Evolutionary conservation across 1,140 invertebrate species (phyloP).

Genomic region (Apis dorsata): DNA sequence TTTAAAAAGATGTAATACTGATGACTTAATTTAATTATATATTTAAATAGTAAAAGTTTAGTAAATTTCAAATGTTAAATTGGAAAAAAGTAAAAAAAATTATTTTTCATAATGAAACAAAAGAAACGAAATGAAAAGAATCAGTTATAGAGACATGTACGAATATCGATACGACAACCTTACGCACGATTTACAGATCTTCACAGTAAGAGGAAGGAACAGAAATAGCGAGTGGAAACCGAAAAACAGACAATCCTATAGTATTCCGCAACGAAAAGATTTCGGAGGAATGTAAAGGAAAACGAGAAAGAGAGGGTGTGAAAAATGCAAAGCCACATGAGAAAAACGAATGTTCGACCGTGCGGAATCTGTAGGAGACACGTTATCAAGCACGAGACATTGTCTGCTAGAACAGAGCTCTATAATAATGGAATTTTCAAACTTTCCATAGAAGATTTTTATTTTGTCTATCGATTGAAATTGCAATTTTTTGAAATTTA

Average conservation of each 20-base stretch:
- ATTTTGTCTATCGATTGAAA: not conserved
- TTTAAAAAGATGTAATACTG: no score
- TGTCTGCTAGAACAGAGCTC: constrained; percentile 10
- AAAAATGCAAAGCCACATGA: constrained; percentile 59
- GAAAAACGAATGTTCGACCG: constrained; percentile 60
- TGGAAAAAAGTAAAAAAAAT: not conserved
- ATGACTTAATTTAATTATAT: no score
- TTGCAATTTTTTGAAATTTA: not conserved
- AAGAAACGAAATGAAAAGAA: not conserved
- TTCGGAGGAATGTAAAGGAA: not conserved
- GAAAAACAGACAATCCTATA: constrained; percentile 36
- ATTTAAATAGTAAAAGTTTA: no score
- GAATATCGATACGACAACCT: constrained; percentile 4
- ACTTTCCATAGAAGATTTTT: no score
- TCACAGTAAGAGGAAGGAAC: not conserved
- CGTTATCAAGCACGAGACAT: constrained; percentile 40
- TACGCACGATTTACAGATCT: constrained; percentile 47
- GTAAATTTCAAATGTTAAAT: not conserved
- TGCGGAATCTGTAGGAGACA: constrained; percentile 51
- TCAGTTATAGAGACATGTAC: not conserved
- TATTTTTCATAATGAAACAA: not conserved
- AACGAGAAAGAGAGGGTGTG: constrained; percentile 27
- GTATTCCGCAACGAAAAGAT: constrained; percentile 46
- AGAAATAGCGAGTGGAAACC: constrained; percentile 19
- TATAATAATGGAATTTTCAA: constrained; percentile 28